Evolutionary conservation across 2,113 vertebrate genomes (phyloP), one percentile per base, ranked within the genome.

Genomic region (Corynorhinus townsendii): DNA sequence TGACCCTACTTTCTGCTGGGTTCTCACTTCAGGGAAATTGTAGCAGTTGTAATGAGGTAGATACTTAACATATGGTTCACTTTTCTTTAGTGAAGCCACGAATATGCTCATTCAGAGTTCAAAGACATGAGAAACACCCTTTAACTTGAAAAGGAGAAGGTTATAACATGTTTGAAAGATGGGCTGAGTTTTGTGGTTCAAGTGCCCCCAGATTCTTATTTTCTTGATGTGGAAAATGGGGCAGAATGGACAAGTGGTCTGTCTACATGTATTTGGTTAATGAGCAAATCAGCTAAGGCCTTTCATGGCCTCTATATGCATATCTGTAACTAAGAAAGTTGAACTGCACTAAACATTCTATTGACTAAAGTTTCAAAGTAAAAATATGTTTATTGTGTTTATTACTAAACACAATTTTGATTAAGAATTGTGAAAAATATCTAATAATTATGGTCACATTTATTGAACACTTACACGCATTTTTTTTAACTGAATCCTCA

Each of bases 401-500:
- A 52, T 71, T 56, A 89, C 4, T 47, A n/a, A 95, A 76, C 7
- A 22, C 43, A 38, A 86, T 56, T 11, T 35, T 82, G 10, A 68
- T 66, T 66, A 66, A 43, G 35, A 82, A 90, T 5, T 86, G 22
- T n/a, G 38, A 17, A 83, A 76, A 47, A 5, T 38, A 64, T 82
- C 68, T 77, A 35, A 68, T 69, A 77, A 54, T 38, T 19, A 47
- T n/a, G 11, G 11, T 80, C 12, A 52, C 11, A 24, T 52, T 87
- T 35, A 38, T n/a, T 52, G 56, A 72, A 45, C 7, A 47, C 11
- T 49, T 54, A 19, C 3, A 7, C 40, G 24, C 7, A 24, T 93
- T 93, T 96, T 93, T 96, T 47, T 66, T 79, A 66, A 91, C 35
- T 52, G 22, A 83, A 89, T 85, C 3, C 11, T 88, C 16, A 76